phyloP scores from a whole-genome alignment of 2,113 vertebrate species.

The Callospermophilus lateralis region DNA sequence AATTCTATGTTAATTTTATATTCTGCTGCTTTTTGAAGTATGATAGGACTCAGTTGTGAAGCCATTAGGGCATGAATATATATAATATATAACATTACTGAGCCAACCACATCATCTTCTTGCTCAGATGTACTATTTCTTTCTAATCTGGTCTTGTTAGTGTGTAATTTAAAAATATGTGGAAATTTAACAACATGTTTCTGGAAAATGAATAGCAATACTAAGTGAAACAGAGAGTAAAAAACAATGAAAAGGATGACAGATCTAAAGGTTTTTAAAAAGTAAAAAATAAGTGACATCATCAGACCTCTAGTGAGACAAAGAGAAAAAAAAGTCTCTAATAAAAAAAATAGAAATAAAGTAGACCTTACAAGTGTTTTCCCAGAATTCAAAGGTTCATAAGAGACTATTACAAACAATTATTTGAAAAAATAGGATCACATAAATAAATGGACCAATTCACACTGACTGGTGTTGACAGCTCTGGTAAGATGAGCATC shows the following conservation, averaged over 20 bases:
- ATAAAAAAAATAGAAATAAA: neutral
- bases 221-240: neutral
- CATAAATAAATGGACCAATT: neutral
- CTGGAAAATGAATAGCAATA: neutral
- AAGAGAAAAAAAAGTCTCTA: neutral
- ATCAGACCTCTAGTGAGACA: neutral
- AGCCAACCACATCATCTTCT: no score
- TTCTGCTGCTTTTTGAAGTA: no score
- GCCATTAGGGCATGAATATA: no score
- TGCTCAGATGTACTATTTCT: neutral
- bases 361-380: no score
- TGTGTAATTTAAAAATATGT: neutral
- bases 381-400: no score
- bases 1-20: no score
- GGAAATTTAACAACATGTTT: neutral
- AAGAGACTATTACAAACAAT: no score
- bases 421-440: no score
- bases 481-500: neutral
- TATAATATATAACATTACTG: neutral
- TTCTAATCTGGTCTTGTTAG: neutral
- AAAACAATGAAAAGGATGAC: neutral
- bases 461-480: neutral
- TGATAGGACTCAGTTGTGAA: no score
- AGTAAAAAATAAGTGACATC: neutral
- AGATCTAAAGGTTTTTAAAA: no score